phyloP scores from a whole-genome alignment of 2,797 vertebrate species.

The Columba guinea region DNA sequence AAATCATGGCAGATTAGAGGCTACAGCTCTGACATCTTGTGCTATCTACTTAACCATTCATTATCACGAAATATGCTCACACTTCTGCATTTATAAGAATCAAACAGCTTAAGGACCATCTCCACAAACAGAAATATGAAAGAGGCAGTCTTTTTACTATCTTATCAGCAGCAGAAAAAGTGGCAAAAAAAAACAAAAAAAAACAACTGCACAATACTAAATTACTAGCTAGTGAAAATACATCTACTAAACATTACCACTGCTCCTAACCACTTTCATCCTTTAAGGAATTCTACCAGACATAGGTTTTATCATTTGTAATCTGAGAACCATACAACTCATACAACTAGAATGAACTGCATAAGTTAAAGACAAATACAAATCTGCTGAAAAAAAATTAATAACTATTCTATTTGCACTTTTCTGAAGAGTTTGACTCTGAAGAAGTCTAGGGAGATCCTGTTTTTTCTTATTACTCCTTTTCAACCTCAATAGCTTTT shows the following conservation, averaged over 20 bases:
- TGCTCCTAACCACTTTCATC: not conserved
- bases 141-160: not conserved
- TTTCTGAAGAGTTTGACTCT: not conserved
- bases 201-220: not conserved
- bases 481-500: not conserved
- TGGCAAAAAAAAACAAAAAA: not conserved
- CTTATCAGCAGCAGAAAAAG: not conserved
- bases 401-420: not conserved
- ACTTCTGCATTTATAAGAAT: not conserved
- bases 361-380: not conserved
- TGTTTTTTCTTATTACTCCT: not conserved
- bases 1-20: not conserved
- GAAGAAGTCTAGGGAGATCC: not conserved
- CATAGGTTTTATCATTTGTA: not conserved
- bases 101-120: not conserved
- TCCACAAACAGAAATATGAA: not conserved
- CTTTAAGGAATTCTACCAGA: not conserved
- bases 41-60: not conserved
- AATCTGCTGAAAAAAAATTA: not conserved
- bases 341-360: not conserved
- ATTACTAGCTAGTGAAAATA: not conserved
- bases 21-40: not conserved
- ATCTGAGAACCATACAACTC: not conserved
- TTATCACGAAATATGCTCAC: not conserved
- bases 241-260: not conserved